Base-by-base conservation (phyloP, 2,113 vertebrate genomes). In the Tachysurus fulvidraco region DNA sequence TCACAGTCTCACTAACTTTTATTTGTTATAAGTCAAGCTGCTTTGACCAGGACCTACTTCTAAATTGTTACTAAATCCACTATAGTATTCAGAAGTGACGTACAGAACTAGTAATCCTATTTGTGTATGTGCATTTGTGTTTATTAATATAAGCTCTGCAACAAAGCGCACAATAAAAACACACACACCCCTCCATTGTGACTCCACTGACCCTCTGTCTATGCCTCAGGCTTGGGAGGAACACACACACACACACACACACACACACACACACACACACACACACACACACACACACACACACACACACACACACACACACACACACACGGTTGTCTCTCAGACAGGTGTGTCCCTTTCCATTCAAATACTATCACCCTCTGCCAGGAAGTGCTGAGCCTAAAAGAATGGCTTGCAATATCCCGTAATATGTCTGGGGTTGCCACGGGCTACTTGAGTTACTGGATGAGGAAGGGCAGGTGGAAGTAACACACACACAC, bases 371-470 rank as follows among this genome's bases (percentile, higher is more conserved):
- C 14, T 19, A 23, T 67, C 28, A 6, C 36, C 50, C 60, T 50
- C 3, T 71, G 25, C 2, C 9, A 23, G 79, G 64, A 82, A 86
- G 55, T 23, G 23, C 1, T 23, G 46, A 59, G 11, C 30, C 9
- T 30, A 57, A 14, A 50, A 19, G 19, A 50, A 46, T 46, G 62
- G 50, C 25, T 69, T 57, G 11, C 8, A 11, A 44, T 57, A 46
- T 46, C n/a, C 23, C 25, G 50, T 81, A 86, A 71, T 62, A 55
- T 28, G 44, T 8, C 91, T 89, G 86, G 78, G 77, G 85, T 88
- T 86, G 92, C 94, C 92, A 88, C 71, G 6, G 88, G 94, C 91
- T 41, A 91, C 91, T 90, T 84, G 89, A 88, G 85, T 89, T 93
- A 91, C 91, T 91, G 93, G 92, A 88, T 91, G 65, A 67, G 86